phyloP scores from a whole-genome alignment of 2,888 invertebrate species.

The Tetheella fluctuosa region DNA sequence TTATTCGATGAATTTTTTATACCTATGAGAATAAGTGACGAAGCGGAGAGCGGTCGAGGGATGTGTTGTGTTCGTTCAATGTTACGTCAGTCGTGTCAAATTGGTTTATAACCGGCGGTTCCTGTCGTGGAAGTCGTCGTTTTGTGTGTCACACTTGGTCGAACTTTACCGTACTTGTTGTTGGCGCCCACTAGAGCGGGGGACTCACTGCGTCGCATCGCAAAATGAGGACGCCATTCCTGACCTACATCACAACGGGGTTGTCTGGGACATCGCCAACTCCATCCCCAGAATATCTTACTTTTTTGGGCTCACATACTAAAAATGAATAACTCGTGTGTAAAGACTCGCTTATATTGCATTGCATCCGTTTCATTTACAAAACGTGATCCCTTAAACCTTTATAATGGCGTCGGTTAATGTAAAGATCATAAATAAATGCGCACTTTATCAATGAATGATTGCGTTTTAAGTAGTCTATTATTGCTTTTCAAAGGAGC shows the following conservation, averaged over 20 bases:
- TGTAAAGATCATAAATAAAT: neutral
- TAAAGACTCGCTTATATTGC: neutral
- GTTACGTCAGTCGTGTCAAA: constrained; percentile 52
- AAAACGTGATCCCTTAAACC: neutral
- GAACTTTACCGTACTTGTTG: constrained; percentile 34
- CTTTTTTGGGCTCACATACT: constrained; percentile 39
- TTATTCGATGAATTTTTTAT: constrained; percentile 15
- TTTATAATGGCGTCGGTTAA: neutral
- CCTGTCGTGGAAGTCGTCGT: constrained; percentile 31
- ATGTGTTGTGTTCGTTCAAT: constrained; percentile 21
- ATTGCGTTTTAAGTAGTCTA: constrained; percentile 7
- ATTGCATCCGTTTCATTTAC: neutral
- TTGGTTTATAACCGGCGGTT: constrained; percentile 46
- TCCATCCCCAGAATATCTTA: constrained; percentile 43
- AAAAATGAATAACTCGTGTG: constrained; percentile 26
- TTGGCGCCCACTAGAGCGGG: constrained; percentile 24
- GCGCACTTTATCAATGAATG: neutral
- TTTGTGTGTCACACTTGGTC: constrained; percentile 45
- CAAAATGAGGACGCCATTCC: constrained; percentile 66
- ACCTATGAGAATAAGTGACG: constrained; percentile 13
- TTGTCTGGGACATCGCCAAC: constrained; percentile 73
- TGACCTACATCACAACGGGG: constrained; percentile 75
- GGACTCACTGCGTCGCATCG: constrained; percentile 45
- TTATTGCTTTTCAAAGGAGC: constrained; percentile 30
- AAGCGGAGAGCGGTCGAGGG: constrained; percentile 13